Evolutionary conservation across 2,888 invertebrate species (phyloP).

Genomic region (Volucella inanis): DNA sequence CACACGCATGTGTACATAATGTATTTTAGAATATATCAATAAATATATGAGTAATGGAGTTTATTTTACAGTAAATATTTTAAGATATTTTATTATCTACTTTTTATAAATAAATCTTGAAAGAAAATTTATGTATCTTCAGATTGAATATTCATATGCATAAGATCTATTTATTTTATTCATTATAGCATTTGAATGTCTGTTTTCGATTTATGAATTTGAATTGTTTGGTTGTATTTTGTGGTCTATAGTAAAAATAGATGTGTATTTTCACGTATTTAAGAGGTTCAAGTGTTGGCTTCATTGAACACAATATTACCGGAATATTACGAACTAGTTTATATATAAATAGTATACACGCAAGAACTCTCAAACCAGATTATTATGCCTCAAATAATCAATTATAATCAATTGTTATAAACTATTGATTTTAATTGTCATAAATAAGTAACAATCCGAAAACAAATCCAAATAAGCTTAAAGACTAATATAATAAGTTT

Average conservation of each 20-base stretch:
- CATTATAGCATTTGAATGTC: constrained; percentile 1
- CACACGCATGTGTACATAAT: not conserved
- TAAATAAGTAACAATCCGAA: constrained; percentile 29
- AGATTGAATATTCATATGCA: not conserved
- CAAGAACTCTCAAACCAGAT: constrained; percentile 30
- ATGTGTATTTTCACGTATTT: constrained; percentile 11
- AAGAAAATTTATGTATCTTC: constrained; percentile 2
- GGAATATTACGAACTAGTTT: constrained; percentile 61
- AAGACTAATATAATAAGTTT: not conserved
- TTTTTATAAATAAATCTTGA: constrained; percentile 8
- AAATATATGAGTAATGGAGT: constrained; percentile 7
- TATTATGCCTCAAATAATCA: not conserved
- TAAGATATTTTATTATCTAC: not conserved
- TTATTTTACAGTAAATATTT: not conserved
- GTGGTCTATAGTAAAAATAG: constrained; percentile 5
- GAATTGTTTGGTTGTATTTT: constrained; percentile 6
- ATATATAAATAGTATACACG: constrained; percentile 34
- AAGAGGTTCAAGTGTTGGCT: constrained; percentile 57
- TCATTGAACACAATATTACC: constrained; percentile 65
- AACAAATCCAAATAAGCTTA: not conserved
- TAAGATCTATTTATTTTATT: constrained; percentile 30
- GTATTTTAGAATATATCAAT: constrained; percentile 13
- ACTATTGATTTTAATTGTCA: not conserved
- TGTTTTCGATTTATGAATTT: constrained; percentile 5
- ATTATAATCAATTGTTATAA: not conserved